Evolutionary conservation across 2,888 invertebrate genomes (phyloP).

Genomic region (Branchellion lobata): DNA sequence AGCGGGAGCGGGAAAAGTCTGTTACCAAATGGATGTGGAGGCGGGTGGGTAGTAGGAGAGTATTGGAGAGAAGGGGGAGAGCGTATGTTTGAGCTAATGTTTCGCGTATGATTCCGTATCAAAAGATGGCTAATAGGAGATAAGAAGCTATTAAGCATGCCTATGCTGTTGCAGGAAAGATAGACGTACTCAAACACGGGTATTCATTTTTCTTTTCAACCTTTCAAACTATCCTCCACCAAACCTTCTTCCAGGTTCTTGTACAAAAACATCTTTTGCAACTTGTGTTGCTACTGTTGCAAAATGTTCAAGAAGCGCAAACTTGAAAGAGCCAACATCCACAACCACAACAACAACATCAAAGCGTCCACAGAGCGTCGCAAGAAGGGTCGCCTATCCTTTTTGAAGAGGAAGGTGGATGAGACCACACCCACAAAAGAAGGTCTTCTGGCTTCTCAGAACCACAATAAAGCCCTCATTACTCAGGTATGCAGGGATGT

Average conservation of each 20-base stretch:
- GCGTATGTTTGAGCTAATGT: too few species aligned
- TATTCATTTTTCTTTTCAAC: too few species aligned
- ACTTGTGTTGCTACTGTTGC: conserved; percentile 54
- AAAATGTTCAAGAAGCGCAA: conserved; percentile 16
- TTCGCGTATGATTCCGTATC: too few species aligned
- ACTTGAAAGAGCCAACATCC: background rate
- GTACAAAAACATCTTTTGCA: conserved; percentile 64
- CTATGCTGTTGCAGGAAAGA: too few species aligned
- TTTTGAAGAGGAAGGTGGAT: background rate
- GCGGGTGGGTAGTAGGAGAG: too few species aligned
- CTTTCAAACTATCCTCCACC: too few species aligned
- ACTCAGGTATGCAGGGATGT: background rate
- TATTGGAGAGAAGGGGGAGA: too few species aligned
- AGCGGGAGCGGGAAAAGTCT: background rate
- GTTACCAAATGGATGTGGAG: background rate
- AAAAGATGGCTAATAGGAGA: too few species aligned
- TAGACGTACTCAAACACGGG: too few species aligned
- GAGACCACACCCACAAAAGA: background rate
- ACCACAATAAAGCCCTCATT: background rate
- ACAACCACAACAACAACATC: background rate
- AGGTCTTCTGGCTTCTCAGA: background rate
- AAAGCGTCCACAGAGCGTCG: background rate
- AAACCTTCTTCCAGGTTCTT: conserved; percentile 66
- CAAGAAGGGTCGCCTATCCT: background rate
- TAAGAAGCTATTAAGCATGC: too few species aligned